Base-by-base conservation (phyloP, 2,888 invertebrate species). In the Branchipolynoe longqiensis region DNA sequence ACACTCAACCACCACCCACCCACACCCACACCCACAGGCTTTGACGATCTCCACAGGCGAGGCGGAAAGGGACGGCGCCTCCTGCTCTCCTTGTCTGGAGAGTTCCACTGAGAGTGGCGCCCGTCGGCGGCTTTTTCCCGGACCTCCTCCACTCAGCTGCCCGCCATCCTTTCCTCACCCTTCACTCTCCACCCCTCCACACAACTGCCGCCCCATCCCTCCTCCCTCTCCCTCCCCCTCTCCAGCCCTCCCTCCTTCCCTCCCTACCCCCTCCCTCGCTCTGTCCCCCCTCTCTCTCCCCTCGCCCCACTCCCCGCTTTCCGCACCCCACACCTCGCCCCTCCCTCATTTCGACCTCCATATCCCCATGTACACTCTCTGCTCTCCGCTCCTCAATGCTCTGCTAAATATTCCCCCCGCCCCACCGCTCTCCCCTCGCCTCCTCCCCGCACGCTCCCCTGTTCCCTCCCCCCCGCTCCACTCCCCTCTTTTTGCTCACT, bases 81-180 rank as follows among this genome's bases (percentile, higher is more conserved):
- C 64, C 64, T n/a, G 64, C 64, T n/a, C 64, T 64, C 64, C 64
- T 64, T 28, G 64, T 64, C 64, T 64, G 64, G 64, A 64, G 64
- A 64, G 64, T 31, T 64, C 64, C 12, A 28, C 33, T 64, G 33
- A n/a, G 25, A 14, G 59, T n/a, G 59, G 59, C 59, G 59, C 59
- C 59, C n/a, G n/a, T 25, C 25, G 25, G 8, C 25, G 59, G 59
- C 14, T n/a, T 12, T 12, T 25, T 6, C 14, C 14, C 25, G 59
- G 25, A 25, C 25, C 25, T 18, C 25, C 25, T 25, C 25, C 25
- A n/a, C 25, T 25, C 25, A 14, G 4, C 59, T n/a, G 6, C 25
- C 6, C 25, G 6, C 14, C 25, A 25, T 6, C 59, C 25, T 25
- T n/a, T 25, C 25, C 14, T 25, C 4, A 6, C 59, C n/a, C 59